phyloP scores from a whole-genome alignment of 1,140 invertebrate species.

The Neodiprion virginianus region DNA sequence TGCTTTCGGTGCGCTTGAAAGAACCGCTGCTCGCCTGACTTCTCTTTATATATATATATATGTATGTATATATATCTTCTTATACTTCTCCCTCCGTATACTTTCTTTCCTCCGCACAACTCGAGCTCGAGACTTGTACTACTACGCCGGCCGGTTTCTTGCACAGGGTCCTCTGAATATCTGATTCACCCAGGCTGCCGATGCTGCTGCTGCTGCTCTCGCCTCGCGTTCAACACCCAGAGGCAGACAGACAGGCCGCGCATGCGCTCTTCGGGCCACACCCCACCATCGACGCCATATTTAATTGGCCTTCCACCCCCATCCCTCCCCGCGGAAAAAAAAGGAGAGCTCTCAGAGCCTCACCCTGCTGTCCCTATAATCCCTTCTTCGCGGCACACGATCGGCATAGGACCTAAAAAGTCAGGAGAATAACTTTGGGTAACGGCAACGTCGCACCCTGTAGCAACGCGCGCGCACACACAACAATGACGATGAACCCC shows the following conservation, averaged over 20 bases:
- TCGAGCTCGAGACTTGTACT: too few species aligned
- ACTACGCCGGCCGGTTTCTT: conserved; percentile 25
- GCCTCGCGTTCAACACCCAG: not conserved
- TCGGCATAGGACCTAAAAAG: not conserved
- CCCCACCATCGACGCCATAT: conserved; percentile 42
- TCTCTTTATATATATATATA: too few species aligned
- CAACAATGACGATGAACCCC: conserved; percentile 28
- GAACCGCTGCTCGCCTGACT: too few species aligned
- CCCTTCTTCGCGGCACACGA: not conserved
- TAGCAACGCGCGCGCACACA: conserved; percentile 21
- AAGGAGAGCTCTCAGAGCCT: not conserved
- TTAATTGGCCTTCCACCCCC: conserved; percentile 54
- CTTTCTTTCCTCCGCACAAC: too few species aligned
- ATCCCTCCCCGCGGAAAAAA: conserved; percentile 26
- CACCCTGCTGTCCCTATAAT: not conserved
- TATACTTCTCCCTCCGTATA: too few species aligned
- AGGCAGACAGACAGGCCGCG: conserved; percentile 3
- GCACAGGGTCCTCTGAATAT: not conserved
- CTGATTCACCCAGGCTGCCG: conserved; percentile 13
- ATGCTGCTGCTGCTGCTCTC: not conserved
- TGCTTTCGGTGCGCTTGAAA: too few species aligned
- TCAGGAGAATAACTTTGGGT: not conserved
- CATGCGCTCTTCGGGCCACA: conserved; percentile 29
- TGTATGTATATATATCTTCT: too few species aligned
- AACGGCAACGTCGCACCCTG: conserved; percentile 32